A percentile compares a stretch with the other conserved stretches of the same genome.
phyloP scores from a whole-genome alignment of 2,888 invertebrate genomes.

The Xestia c-nigrum region DNA sequence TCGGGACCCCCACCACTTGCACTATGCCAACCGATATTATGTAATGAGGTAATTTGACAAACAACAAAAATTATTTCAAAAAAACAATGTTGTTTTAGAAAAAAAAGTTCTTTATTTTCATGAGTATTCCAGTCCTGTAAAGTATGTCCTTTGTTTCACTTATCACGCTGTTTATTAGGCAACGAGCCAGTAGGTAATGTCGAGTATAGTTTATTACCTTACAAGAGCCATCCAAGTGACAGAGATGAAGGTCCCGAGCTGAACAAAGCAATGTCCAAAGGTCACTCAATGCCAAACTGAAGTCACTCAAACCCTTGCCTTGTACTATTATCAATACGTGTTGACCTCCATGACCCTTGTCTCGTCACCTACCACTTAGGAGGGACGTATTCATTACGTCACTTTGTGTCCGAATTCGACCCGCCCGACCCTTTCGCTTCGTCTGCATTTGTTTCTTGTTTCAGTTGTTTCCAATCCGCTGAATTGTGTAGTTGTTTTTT shows the following conservation, averaged over 20 bases:
- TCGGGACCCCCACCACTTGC: too few species aligned
- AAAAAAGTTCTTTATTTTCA: neutral
- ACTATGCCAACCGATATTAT: too few species aligned
- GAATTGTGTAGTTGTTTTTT: conserved; percentile 36
- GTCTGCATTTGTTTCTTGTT: conserved; percentile 55
- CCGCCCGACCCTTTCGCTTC: conserved; percentile 57
- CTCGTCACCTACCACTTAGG: conserved; percentile 66
- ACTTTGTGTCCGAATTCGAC: conserved; percentile 53
- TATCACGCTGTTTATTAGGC: neutral
- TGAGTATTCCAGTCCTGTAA: neutral
- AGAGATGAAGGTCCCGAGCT: conserved; percentile 39
- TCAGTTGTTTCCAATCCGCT: conserved; percentile 46
- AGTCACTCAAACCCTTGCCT: conserved; percentile 58
- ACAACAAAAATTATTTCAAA: neutral
- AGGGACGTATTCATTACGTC: conserved; percentile 66
- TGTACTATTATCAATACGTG: conserved; percentile 64
- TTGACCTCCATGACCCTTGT: conserved; percentile 64
- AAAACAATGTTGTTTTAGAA: neutral
- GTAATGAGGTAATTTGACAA: neutral
- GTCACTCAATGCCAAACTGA: conserved; percentile 62
- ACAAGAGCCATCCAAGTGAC: conserved; percentile 30
- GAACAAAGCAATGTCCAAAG: conserved; percentile 46
- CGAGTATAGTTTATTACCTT: conserved; percentile 7
- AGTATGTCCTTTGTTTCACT: neutral
- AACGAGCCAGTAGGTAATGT: neutral